Percentiles rank a stretch among this genome's conserved stretches.
Conservation (phyloP, 2,888 invertebrate species). For the Adelphocoris suturalis region DNA sequence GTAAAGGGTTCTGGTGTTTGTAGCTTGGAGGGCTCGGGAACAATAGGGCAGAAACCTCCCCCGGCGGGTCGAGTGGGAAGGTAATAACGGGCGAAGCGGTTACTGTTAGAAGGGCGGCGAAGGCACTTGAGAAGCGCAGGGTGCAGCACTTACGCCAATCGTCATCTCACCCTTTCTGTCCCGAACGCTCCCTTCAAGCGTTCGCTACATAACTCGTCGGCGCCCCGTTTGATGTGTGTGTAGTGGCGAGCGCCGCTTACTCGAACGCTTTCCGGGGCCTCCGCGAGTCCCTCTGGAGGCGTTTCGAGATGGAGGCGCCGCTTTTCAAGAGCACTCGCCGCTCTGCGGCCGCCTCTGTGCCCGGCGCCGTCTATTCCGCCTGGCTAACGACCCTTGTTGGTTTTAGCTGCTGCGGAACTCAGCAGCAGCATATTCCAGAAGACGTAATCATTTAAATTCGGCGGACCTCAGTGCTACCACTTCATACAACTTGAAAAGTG, state of each 20-base stretch:
- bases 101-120: not conserved
- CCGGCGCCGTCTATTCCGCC: not conserved
- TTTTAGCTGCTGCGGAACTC: not conserved
- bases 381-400: not conserved
- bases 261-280: constrained; percentile 9
- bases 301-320: constrained; percentile 8
- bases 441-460: too few relatives aligned
- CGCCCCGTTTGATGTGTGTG: constrained; percentile 34
- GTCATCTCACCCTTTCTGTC: constrained; percentile 43
- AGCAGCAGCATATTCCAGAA: too few relatives aligned
- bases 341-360: not conserved
- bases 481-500: too few relatives aligned
- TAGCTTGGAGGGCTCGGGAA: constrained; percentile 8
- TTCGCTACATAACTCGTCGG: constrained; percentile 13
- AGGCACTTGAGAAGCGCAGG: constrained; percentile 49
- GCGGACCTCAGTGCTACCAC: too few relatives aligned
- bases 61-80: constrained; percentile 31
- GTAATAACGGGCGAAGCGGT: constrained; percentile 24
- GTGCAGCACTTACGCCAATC: constrained; percentile 52
- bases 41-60: constrained; percentile 17
- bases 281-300: not conserved
- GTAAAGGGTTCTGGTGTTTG: constrained; percentile 30
- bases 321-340: not conserved
- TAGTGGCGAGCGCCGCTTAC: not conserved
- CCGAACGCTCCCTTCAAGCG: not conserved